Base-by-base conservation (phyloP, 2,888 invertebrate species). In the Acrocyrtus sp. region DNA sequence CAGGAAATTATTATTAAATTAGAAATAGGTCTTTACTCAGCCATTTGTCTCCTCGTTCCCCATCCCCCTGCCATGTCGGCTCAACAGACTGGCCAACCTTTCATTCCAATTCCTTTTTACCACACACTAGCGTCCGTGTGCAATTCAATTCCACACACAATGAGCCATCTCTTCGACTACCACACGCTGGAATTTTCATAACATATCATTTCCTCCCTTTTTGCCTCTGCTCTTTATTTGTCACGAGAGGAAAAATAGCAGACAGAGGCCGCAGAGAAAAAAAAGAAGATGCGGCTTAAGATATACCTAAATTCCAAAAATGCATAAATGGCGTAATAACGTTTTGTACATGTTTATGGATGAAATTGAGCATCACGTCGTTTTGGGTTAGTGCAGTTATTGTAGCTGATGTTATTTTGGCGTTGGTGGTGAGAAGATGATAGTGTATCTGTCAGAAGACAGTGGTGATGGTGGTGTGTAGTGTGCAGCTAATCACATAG, bases 371-470 rank as follows among this genome's bases (percentile, higher is more conserved):
- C 61, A 51, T 24, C 61, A 62, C 39, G 50, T 51, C 21, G 50
- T 15, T 48, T 60, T 22, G 12, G 34, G 34, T 34, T 34, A 34
- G 6, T 34, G n/a, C n/a, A n/a, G n/a, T n/a, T n/a, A n/a, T n/a
- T n/a, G n/a, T n/a, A 12, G 6, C 12, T 45, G n/a, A n/a, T 48
- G 51, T 56, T 43, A 47, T 65, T 65, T 72, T 72, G 72, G 72
- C 50, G 60, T 48, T 70, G 66, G 72, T 66, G 72, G 66, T 72
- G 72, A 66, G 65, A 66, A 65, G 72, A 72, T 66, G 72, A 66
- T 72, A 60, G 65, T 72, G 72, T 60, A 47, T 60, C 66, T 66
- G 72, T 72, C 72, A 70, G 51, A 5, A 12, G 34, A 34, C 6
- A 34, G 34, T 34, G 34, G 6, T 34, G 34, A 34, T 34, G 34